Evolutionary conservation across 2,113 vertebrate species (phyloP).

Genomic region (Pterophyllum scalare): DNA sequence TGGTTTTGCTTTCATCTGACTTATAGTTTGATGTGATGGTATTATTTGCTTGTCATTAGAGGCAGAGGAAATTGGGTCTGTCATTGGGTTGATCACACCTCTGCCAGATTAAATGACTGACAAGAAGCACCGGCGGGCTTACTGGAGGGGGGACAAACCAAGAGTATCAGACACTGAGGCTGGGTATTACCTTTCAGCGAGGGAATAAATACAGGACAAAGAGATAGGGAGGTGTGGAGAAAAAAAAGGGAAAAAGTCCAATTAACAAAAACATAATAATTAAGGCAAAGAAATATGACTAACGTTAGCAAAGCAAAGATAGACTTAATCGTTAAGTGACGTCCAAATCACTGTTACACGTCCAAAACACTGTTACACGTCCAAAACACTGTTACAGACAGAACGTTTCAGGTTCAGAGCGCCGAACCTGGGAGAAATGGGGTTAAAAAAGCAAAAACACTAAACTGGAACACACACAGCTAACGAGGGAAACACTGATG

Average conservation of each 20-base stretch:
- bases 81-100: constrained; percentile 69
- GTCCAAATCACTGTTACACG: too few relatives aligned
- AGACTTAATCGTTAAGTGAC: not conserved
- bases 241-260: not conserved
- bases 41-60: constrained; percentile 78
- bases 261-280: constrained; percentile 17
- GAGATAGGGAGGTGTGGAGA: not conserved
- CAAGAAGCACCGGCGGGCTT: constrained; percentile 39
- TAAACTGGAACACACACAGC: too few relatives aligned
- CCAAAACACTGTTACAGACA: too few relatives aligned
- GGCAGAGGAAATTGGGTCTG: constrained; percentile 69
- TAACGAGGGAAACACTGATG: too few relatives aligned
- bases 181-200: constrained; percentile 9
- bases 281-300: not conserved
- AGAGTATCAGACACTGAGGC: not conserved
- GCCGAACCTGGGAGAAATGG: too few relatives aligned
- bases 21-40: constrained; percentile 57
- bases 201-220: not conserved
- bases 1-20: constrained; percentile 60
- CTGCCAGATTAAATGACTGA: constrained; percentile 63
- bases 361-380: too few relatives aligned
- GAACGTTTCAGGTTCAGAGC: too few relatives aligned
- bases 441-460: too few relatives aligned
- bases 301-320: not conserved
- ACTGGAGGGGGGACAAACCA: constrained; percentile 29